A percentile compares a stretch with the other conserved stretches of the same genome.
Conservation (phyloP, 2,113 vertebrate genomes). For the Trochalopteron elliotii region DNA sequence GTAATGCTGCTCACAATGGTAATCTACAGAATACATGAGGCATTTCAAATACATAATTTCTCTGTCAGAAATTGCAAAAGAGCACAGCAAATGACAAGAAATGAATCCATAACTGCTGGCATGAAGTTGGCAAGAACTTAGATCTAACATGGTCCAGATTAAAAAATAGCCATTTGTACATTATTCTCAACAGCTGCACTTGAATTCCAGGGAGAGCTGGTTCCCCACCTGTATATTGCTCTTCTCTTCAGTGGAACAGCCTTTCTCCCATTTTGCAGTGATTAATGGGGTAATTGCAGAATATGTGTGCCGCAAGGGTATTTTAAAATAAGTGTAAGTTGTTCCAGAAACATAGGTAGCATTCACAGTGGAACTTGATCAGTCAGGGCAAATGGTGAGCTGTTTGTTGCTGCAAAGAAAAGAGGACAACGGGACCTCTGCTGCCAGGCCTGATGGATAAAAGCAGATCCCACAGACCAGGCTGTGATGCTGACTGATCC, state of each 20-base stretch:
- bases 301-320: not conserved
- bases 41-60: slow-evolving; percentile 31
- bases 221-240: not conserved
- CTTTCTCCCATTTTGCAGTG: not conserved
- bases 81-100: slow-evolving; percentile 1
- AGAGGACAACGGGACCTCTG: not conserved
- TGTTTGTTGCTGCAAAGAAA: not conserved
- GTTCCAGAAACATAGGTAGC: not conserved
- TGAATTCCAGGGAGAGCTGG: not conserved
- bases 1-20: not conserved
- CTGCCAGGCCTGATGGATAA: not conserved
- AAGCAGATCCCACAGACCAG: not conserved
- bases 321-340: not conserved
- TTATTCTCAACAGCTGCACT: not conserved
- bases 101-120: not conserved
- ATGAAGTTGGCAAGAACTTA: not conserved
- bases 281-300: not conserved
- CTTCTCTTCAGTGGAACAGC: not conserved
- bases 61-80: slow-evolving; percentile 25
- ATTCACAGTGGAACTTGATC: not conserved
- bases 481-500: not conserved
- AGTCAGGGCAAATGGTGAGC: accelerated
- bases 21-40: not conserved
- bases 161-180: not conserved
- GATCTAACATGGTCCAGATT: not conserved